A percentile compares a stretch with the other conserved stretches of the same genome.
phyloP scores from a whole-genome alignment of 2,888 invertebrate genomes.

The Dryobota labecula region DNA sequence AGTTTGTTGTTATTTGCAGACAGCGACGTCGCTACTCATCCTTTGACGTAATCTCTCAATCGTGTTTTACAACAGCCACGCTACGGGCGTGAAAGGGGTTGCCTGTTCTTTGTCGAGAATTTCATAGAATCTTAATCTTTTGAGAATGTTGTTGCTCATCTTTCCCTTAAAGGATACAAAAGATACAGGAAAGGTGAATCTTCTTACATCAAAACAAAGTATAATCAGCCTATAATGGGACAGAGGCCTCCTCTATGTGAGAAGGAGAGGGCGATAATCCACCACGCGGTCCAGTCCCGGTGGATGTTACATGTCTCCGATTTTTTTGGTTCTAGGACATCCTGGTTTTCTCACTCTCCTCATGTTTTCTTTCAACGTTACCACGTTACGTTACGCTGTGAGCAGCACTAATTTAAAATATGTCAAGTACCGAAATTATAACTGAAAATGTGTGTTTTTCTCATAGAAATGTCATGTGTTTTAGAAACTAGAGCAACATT shows the following conservation, averaged over 20 bases:
- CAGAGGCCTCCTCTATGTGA: too few species aligned
- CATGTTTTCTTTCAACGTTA: background rate
- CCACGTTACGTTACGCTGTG: too few species aligned
- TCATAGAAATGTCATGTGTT: background rate
- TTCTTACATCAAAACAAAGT: slow-evolving; percentile 13
- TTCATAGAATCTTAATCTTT: slow-evolving; percentile 53
- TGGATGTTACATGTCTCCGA: background rate
- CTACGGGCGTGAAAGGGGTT: slow-evolving; percentile 25
- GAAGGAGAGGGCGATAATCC: background rate
- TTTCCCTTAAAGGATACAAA: slow-evolving; percentile 23
- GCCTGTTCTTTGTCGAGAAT: slow-evolving; percentile 36
- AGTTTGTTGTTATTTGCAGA: slow-evolving; percentile 46
- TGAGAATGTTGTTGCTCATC: slow-evolving; percentile 36
- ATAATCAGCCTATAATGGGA: background rate
- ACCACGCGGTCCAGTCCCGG: background rate
- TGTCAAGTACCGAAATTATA: background rate
- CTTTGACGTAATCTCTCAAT: slow-evolving; percentile 33
- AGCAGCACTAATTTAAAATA: background rate
- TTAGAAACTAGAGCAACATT: slow-evolving; percentile 9
- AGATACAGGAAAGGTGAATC: slow-evolving; percentile 21
- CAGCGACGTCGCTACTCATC: slow-evolving; percentile 8
- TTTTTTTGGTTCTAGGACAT: background rate
- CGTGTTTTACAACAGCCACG: slow-evolving; percentile 48
- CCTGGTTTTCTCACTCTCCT: background rate
- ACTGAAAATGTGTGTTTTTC: background rate